Conservation (phyloP, 2,888 invertebrate genomes). For the Lochmaea capreae region DNA sequence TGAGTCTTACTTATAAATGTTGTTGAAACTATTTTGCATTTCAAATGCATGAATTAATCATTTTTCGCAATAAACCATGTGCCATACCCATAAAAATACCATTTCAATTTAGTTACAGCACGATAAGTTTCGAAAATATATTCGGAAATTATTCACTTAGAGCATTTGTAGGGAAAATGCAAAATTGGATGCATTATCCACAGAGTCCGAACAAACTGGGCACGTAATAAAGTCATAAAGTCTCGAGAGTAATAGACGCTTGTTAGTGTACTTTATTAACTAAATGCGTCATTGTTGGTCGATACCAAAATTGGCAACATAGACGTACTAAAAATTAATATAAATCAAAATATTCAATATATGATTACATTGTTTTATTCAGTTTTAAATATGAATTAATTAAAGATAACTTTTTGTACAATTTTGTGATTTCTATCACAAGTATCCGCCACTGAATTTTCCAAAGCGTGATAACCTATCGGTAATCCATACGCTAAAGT, state of each 20-base stretch:
- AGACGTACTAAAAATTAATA: background rate
- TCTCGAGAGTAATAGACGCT: slow-evolving; percentile 16
- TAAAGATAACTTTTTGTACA: too few relatives aligned
- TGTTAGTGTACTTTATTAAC: slow-evolving; percentile 20
- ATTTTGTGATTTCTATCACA: too few relatives aligned
- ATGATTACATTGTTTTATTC: too few relatives aligned
- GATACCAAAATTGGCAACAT: background rate
- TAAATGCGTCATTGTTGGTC: slow-evolving; percentile 20
- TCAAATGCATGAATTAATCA: too few relatives aligned
- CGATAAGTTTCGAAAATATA: too few relatives aligned
- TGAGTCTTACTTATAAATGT: too few relatives aligned
- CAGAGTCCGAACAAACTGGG: slow-evolving; percentile 9
- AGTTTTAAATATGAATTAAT: too few relatives aligned
- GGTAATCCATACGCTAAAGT: too few relatives aligned
- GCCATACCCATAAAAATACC: background rate
- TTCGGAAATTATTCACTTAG: background rate
- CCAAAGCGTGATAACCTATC: too few relatives aligned
- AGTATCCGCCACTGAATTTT: too few relatives aligned
- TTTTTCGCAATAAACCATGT: background rate
- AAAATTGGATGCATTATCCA: slow-evolving; percentile 3
- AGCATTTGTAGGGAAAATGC: background rate
- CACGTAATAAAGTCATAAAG: slow-evolving; percentile 27
- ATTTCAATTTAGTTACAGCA: background rate
- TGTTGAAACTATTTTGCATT: too few relatives aligned
- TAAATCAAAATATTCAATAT: background rate